Evolutionary conservation across 2,888 invertebrate species (phyloP), one percentile per base, ranked within the genome.

Genomic region (Mythimna ferrago): DNA sequence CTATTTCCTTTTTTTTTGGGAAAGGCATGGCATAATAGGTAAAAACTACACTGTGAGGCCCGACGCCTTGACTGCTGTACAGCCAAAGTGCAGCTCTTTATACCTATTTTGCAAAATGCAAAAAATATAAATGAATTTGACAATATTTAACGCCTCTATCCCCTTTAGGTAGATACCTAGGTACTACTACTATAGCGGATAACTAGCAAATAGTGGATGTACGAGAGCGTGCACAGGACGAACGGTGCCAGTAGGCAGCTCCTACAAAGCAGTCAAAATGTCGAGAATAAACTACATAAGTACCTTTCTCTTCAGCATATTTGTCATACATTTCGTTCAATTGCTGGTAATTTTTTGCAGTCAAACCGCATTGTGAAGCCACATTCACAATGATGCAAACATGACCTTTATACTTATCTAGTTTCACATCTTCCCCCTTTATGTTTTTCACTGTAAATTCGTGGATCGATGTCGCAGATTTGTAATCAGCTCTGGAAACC

Each of bases 301-400:
- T 26, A 96, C 96, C 96, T 94, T 98, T 97, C 76, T 97, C 96
- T 89, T 98, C 98, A 62, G 96, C 97, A 92, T 98, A 98, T 89
- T 98, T 97, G 73, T 98, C 97, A 91, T 97, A 97, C 78, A 99
- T 93, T 88, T 97, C 97, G 90, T 98, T 98, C 76, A 99, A 94
- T 93, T 98, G 98, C 85, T 97, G 98, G 95, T 99, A 99, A 94
- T 98, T 98, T 81, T 97, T 97, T 72, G 97, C 97, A 0, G 99
- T 98, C 72, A 98, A 97, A 21, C 98, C 98, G 94, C 99, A 99
- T 91, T 98, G 97, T 6, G 98, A 98, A 7, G 99, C 99, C 51
- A 99, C 99, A 92, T 99, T 99, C 19, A 99, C 98, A 82, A 99
- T 97, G 70, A 99, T 95, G 84, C 98, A 97, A 63, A 98, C 98